Evolutionary conservation across 1,140 invertebrate genomes (phyloP), one percentile per base, ranked within the genome.

Genomic region (Hylaeus volcanicus): DNA sequence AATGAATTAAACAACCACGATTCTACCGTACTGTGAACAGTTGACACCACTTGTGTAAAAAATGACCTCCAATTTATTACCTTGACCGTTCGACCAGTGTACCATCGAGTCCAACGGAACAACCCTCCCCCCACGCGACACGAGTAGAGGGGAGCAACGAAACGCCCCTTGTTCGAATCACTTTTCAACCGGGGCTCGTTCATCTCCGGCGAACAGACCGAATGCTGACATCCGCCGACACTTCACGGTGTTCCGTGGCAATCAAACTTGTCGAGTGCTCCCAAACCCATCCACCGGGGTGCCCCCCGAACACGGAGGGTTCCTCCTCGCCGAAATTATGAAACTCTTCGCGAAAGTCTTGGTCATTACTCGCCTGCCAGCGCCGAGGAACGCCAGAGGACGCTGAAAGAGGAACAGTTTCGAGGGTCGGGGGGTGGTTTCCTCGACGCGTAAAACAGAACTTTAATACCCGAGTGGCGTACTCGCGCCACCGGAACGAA

Each of bases 201-300:
- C 73, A 51, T 85, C 61, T 81, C 61, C 37, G 43, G 43, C 77
- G 37, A 55, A 43, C 65, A 64, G 61, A 43, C 41, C 61, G 12
- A 43, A 81, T 58, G 79, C 74, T 78, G 74, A 82, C 74, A 74
- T 82, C 43, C 60, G 39, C 66, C 53, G 85, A 79, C 84, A 74
- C 79, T 71, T 80, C 70, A n/a, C 81, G 70, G 14, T 53, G 64
- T 74, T 60, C 69, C 70, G 70, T 66, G 66, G 88, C 83, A 87
- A 89, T 88, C 88, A 86, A 88, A 89, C 75, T 89, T 83, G 69
- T 56, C 77, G 68, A 73, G 75, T 26, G 78, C 64, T 26, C 11
- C 12, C 14, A 70, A 41, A n/a, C 51, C 5, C 48, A 70, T 43
- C 56, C 51, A 63, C 5, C 58, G 68, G n/a, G 41, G 51, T 51